Evolutionary conservation across 2,888 invertebrate species (phyloP), one percentile per base, ranked within the genome.

Genomic region (Lasiommata megera): DNA sequence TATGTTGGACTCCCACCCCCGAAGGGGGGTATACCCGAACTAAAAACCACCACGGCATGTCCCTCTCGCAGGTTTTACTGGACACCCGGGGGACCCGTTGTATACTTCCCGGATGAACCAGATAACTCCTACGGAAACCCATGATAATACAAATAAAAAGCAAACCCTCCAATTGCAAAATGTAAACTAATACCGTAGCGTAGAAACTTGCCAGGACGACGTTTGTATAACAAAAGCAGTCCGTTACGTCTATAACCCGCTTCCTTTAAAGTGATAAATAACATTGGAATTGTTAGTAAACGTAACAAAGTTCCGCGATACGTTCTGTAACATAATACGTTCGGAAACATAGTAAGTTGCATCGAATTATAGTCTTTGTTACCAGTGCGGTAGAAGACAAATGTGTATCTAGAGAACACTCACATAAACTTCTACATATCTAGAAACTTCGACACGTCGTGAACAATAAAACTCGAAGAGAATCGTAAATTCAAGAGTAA

Each of bases 211-310:
- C 9, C 46, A 16, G 31, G 29, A 46, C 9, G 28, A 44, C 29
- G 44, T 44, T 44, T 11, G 28, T 44, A 29, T 12, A 16, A 29
- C 14, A 14, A 31, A 31, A 31, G 29, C 29, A 46, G 31, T 46
- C 31, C 31, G 31, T 31, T 31, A 16, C 46, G 31, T 7, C 28
- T 9, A 12, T 12, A n/a, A 23, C 43, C 14, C 11, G 41, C 31
- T 46, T 46, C 29, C 46, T 31, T 31, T 46, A 46, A 31, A 31
- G 46, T 46, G 46, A 46, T 46, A 46, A 31, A 46, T 29, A 29
- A 31, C 46, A 46, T 46, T 29, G 46, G 29, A 12, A 7, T 9
- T 28, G 43, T 31, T 31, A 16, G 46, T 9, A 46, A 28, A 43
- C n/a, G 14, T 43, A 12, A 46, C 46, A 31, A 46, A 46, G 29